Evolutionary conservation across 2,797 vertebrate genomes (phyloP), one percentile per base, ranked within the genome.

Genomic region (Triplophysa bombifrons): DNA sequence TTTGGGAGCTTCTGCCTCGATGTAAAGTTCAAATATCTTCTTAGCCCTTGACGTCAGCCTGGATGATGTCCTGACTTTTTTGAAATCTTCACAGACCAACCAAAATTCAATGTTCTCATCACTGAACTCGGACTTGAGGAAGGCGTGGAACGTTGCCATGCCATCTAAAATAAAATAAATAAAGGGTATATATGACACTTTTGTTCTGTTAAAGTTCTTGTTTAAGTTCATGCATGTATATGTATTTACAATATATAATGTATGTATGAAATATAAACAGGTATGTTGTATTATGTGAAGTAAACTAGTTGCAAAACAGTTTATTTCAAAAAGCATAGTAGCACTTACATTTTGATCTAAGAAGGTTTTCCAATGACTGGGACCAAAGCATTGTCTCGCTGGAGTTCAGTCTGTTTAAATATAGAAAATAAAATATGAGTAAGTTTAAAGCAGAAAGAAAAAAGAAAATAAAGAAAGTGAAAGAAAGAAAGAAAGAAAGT

Each of bases 101-200:
- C 96, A 97, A 85, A 98, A 97, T 76, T 97, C 94, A 30, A 94
- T 93, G 74, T 97, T 98, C 89, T 97, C 95, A 11, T 96, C 92
- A 1, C 95, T 97, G 89, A 95, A 93, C 85, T 98, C 95, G 0
- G 92, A 93, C 89, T 96, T 95, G 78, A 97, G 87, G 88, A 96
- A 98, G 58, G 90, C 91, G 74, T 94, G 90, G 78, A 96, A 98
- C 73, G 94, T 91, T 53, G 90, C 69, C 30, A 90, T 88, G 3
- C 94, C 95, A 88, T 91, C 96, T 97, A 74, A 53, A 72, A 61
- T 41, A 46, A 7, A 34, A 22, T n/a, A 8, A 48, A 30, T 25
- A 3, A 68, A 13, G 1, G 19, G 27, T 76, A 2, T 51, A 17
- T 38, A 20, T 25, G 10, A 55, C 7, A n/a, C 16, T 63, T 46